Conservation (phyloP, 2,797 vertebrate species). For the Alcedo quadribrachys region DNA sequence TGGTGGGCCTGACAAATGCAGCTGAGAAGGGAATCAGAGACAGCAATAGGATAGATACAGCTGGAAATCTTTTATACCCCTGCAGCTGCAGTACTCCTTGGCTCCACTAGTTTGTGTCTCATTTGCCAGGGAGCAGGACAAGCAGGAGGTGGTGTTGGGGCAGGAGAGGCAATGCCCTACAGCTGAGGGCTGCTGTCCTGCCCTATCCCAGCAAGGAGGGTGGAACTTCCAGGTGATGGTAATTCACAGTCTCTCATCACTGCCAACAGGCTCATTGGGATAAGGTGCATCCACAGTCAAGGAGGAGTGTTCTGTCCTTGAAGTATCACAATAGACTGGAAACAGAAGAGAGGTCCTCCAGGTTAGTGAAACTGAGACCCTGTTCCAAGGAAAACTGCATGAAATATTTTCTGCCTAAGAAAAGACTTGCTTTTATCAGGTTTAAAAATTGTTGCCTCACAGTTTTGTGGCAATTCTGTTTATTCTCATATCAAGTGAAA, state of each 20-base stretch:
- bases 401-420: not conserved
- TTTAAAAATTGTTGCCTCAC: not conserved
- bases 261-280: not conserved
- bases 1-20: conserved; percentile 8
- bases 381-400: not conserved
- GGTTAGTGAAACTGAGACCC: not conserved
- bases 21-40: not conserved
- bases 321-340: not conserved
- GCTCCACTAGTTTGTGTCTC: not conserved
- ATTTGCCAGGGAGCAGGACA: not conserved
- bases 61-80: not conserved
- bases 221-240: rapidly evolving
- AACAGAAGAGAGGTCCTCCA: not conserved
- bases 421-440: not conserved
- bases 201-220: not conserved
- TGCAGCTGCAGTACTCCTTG: not conserved
- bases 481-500: not conserved
- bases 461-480: not conserved
- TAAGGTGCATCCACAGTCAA: rapidly evolving
- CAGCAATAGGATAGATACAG: not conserved
- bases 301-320: not conserved
- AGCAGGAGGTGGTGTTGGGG: not conserved
- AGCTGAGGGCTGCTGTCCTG: rapidly evolving
- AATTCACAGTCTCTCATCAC: not conserved
- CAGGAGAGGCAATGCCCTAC: not conserved